Conservation (phyloP, 2,888 invertebrate species). For the Pammene fasciana region DNA sequence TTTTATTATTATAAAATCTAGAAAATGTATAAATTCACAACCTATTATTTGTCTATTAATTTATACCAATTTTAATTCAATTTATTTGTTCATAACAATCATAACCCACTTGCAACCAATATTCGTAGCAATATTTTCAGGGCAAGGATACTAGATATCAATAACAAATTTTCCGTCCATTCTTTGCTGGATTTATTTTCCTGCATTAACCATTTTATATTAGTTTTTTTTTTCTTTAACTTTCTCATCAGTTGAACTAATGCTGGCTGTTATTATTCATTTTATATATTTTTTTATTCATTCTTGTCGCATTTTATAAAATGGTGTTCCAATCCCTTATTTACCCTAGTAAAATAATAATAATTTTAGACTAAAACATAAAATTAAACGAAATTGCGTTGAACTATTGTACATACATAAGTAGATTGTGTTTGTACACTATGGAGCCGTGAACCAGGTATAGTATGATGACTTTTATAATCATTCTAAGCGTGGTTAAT, state of each 20-base stretch:
- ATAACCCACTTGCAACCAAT: slow-evolving; percentile 55
- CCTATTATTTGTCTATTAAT: slow-evolving; percentile 80
- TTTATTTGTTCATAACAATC: slow-evolving; percentile 49
- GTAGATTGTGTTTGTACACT: no score
- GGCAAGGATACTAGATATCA: not conserved
- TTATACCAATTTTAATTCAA: slow-evolving; percentile 52
- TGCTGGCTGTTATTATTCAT: not conserved
- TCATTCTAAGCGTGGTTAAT: no score
- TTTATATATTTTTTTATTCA: no score
- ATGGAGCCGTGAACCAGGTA: no score
- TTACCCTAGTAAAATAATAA: no score
- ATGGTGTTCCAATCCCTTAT: no score
- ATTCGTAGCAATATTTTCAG: slow-evolving; percentile 45
- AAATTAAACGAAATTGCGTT: no score
- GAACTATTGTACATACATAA: no score
- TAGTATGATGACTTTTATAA: no score
- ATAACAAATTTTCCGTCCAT: not conserved
- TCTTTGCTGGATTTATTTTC: not conserved
- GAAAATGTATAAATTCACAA: slow-evolving; percentile 83
- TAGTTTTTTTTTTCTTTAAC: not conserved
- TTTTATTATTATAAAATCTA: slow-evolving; percentile 77
- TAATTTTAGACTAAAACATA: no score
- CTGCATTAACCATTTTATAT: not conserved
- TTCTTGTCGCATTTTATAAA: no score
- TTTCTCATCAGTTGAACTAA: not conserved